Evolutionary conservation across 2,113 vertebrate genomes (phyloP).

Genomic region (Bombycilla garrulus): DNA sequence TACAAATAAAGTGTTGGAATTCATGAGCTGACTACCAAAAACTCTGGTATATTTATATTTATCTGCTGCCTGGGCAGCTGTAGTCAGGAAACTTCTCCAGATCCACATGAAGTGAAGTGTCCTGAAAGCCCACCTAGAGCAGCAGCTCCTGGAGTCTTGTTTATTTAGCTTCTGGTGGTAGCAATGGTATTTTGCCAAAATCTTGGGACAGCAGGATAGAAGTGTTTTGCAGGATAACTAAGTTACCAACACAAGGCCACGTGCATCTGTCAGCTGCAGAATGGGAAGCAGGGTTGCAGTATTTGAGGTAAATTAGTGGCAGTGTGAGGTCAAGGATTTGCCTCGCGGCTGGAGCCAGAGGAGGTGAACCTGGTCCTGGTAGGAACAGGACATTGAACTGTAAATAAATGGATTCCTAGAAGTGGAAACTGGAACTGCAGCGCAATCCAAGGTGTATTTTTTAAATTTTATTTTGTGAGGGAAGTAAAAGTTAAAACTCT

Average conservation of each 20-base stretch:
- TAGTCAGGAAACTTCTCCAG: background rate
- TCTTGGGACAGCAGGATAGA: background rate
- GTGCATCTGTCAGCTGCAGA: background rate
- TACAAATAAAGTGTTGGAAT: slow-evolving; percentile 36
- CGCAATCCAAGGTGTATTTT: background rate
- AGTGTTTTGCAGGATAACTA: background rate
- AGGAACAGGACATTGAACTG: background rate
- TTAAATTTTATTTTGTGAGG: background rate
- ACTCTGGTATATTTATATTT: background rate
- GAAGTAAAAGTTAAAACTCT: background rate
- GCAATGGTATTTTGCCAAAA: background rate
- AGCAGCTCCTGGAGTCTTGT: rapidly evolving
- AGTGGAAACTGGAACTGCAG: background rate
- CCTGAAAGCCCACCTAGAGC: background rate
- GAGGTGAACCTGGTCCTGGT: background rate
- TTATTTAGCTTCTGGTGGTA: background rate
- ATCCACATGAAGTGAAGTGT: background rate
- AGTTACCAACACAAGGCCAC: rapidly evolving
- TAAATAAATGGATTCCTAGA: background rate
- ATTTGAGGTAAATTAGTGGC: background rate
- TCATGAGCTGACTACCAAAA: background rate
- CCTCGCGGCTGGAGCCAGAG: background rate
- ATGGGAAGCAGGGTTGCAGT: background rate
- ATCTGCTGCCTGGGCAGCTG: background rate
- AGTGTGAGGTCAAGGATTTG: rapidly evolving